Evolutionary conservation across 1,140 invertebrate species (phyloP), one percentile per base, ranked within the genome.

Genomic region (Heliconius melpomene): DNA sequence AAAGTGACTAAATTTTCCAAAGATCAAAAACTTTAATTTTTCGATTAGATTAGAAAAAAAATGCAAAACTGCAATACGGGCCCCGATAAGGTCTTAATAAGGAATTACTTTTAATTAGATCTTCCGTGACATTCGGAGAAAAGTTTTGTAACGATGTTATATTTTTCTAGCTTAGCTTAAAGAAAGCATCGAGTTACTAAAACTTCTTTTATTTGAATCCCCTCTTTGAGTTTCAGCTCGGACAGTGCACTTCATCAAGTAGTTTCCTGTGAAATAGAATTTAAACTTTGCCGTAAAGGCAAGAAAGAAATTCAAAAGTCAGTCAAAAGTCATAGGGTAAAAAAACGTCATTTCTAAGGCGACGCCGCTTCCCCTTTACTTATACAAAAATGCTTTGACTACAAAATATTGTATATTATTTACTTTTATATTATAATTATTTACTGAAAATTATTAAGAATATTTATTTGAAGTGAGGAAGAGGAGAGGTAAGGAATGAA

Each of bases 231-330:
- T 36, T 76, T 75, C 73, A 79, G 60, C 54, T 75, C 26, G 78
- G 79, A 77, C 71, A 73, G 75, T 66, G 76, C 77, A 74, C 80
- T 77, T 81, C 80, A 77, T 81, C 80, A 81, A 77, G 60, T 78
- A 77, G 77, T 81, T 79, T 78, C 80, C 71, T 57, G 76, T 75
- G 72, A 81, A 81, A 81, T 81, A 72, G 76, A 81, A 78, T 81
- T 81, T 78, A 78, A 81, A 81, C 76, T 81, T 81, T 72, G 76
- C 77, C 77, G 52, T 80, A 72, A 77, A 78, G 52, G 73, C 76
- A 78, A 81, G 74, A 66, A 79, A 74, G 40, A 77, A 77, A 73
- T 66, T 77, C 38, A 73, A 77, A 77, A 73, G 73, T 77, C 38
- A 73, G 72, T 81, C 77, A 81, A 75, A 75, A 78, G 80, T 81